Evolutionary conservation across 2,888 invertebrate genomes (phyloP), one percentile per base, ranked within the genome.

Genomic region (Syritta pipiens): DNA sequence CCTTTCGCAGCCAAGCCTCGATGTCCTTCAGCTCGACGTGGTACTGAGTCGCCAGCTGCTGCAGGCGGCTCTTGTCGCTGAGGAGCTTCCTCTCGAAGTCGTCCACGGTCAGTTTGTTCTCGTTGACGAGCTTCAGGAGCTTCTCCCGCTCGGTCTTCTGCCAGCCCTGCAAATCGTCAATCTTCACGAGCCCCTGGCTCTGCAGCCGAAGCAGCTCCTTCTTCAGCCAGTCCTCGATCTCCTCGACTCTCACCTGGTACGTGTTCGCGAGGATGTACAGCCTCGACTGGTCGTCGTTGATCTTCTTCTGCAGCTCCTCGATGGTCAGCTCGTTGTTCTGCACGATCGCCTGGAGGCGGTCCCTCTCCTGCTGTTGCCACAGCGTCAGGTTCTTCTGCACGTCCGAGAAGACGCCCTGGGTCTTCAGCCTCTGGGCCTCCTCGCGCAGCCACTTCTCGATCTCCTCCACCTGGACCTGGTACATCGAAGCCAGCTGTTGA

Each of bases 201-300:
- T 88, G 85, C 37, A 88, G 57, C 0, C 87, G 84, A 53, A 83
- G 3, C 2, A 88, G 69, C 60, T 88, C 88, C 55, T 85, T 84
- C 46, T 86, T 86, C 4, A 88, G 69, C 87, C 88, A 88, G 0
- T 87, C 85, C 69, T 88, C 85, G 1, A 88, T 84, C 48, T 88
- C 87, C 10, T 86, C 84, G 0, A 88, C 86, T 1, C 82, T 81
- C 1, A 88, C 76, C 32, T 87, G 86, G 30, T 88, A 88, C 2
- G 84, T 85, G 9, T 85, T 84, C 1, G 88, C 87, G 81, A 88
- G 67, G 3, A 83, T 81, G 7, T 84, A 83, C 65, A 88, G 84
- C 57, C 87, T 83, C 1, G 82, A 32, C 51, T 87, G 88, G 63
- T 88, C 88, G 6, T 83, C 83, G 37, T 85, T 85, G 14, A 88